Evolutionary conservation across 2,797 vertebrate genomes (phyloP), one percentile per base, ranked within the genome.

Genomic region (Rallus crepitans): DNA sequence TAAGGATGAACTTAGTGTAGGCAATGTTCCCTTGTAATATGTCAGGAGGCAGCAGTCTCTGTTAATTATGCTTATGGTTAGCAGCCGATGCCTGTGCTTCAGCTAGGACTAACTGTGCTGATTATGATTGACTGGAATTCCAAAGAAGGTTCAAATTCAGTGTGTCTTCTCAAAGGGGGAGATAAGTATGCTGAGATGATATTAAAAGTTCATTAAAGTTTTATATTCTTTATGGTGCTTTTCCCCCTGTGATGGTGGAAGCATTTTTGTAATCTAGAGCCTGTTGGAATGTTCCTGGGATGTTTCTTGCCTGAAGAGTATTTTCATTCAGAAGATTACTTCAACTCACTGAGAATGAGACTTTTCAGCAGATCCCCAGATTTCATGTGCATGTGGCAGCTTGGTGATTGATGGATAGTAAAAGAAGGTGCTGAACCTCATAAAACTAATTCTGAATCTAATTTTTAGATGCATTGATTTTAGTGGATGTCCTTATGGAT

Each of bases 71-170:
- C 65, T 79, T 76, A 65, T 2, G 10, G 66, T 72, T 82, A 83
- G 77, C 88, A 88, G 91, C 82, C 90, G 87, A 35, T 65, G 73
- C 47, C 79, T 77, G 73, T 81, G 57, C 88, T 81, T 90, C 69
- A 93, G 65, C 79, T 1, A 2, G 84, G 87, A 72, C 91, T 85
- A 42, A 23, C 48, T 73, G 78, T 65, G 75, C 93, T 93, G 72
- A 24, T 78, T 23, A 8, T 71, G 90, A 90, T 75, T n/a, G 66
- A 94, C 19, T 90, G 40, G 77, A 85, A 92, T 96, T 90, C 88
- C 80, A 94, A 66, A 55, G 77, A 31, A 88, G 47, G 42, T 83
- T 91, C 85, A 81, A 52, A 55, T 81, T 83, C 69, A 55, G 31
- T 37, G 24, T 78, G 69, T 86, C 69, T 90, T 82, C 82, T 81